Evolutionary conservation across 2,797 vertebrate species (phyloP), one percentile per base, ranked within the genome.

Genomic region (Neostethus bicornis): DNA sequence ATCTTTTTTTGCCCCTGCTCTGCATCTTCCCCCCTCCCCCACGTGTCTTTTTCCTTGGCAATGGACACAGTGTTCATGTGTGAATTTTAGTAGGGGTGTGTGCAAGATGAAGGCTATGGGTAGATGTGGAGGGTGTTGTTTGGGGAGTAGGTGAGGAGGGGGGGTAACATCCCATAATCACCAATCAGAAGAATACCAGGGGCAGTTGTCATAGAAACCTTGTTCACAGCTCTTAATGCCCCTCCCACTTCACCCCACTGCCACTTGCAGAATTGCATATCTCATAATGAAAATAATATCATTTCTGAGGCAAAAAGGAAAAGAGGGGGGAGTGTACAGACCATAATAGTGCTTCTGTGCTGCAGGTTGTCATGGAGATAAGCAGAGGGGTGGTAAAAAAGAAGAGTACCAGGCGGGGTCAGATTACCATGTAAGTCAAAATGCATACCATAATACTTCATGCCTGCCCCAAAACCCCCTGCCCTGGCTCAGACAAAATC

Each of bases 351-450:
- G 77, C 84, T 88, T 67, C 77, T 91, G 84, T 77, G 66, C 79
- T 38, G 62, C 61, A 79, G 73, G 88, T 91, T 46, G 43, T 71
- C 76, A 90, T 90, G 85, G 89, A 71, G 71, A 90, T 79, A 75
- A 81, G 70, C 80, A 72, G 37, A 65, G 39, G 63, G 67, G 52
- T 31, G 51, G 53, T 8, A 70, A 76, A 7, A 2, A 73, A 34
- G 66, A 77, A 47, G 73, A 73, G 69, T 79, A 77, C 66, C 65
- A 79, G 72, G 62, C 77, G 26, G 85, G 88, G 88, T 92, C 87
- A 90, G 79, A 91, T 91, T 91, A 90, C 89, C 73, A 83, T 83
- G 85, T 81, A 89, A 89, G 80, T 87, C 83, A 87, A 90, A 91
- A 90, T 85, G 81, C 85, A 91, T 85, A 85, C 87, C 87, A 87